Base-by-base conservation (phyloP, 2,888 invertebrate species). In the Xylophagus ater region DNA sequence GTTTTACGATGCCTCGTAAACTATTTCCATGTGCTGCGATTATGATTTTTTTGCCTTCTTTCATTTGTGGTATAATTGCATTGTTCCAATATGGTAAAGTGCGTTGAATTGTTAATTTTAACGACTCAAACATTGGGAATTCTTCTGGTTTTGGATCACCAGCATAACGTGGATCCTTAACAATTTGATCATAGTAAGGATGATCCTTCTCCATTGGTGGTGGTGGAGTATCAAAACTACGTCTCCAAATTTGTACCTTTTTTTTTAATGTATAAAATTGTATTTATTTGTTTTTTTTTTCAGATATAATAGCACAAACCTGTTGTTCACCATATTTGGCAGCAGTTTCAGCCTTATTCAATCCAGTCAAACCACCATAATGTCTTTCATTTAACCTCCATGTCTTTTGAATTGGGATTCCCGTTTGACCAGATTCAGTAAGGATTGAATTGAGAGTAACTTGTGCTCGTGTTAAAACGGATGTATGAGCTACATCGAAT, bases 1-100 rank as follows among this genome's bases (percentile, higher is more conserved):
- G 83, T 64, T 88, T 89, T 3, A 89, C 86, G 53, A 89, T 84
- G 50, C 87, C 88, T 54, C 88, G 70, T 40, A 89, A 72, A 59
- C 86, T 87, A 67, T 88, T 89, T 40, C 88, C 88, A 55, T 89
- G 89, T 24, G 88, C 88, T 18, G 84, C 88, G 55, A 89, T 84
- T 34, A 89, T 74, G 45, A 89, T 79, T 34, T 66, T 75, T 59
- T 87, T 87, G 48, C 86, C 87, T 50, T 73, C 81, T 56, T 82
- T 84, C 47, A 89, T 73, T 68, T 88, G 73, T 43, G 70, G 63
- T 65, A 59, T 55, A 68, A 96, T 81, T 26, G 77, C 73, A 57
- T 88, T 71, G 65, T 90, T 86, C 82, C 92, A 93, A 60, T 83
- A 93, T 2, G 92, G 92, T 53, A 87, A 67, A 10, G 86, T 86